A percentile compares a stretch with the other conserved stretches of the same genome.
Conservation (phyloP, 2,797 vertebrate genomes). For the Hyperoplus lanceolatus region DNA sequence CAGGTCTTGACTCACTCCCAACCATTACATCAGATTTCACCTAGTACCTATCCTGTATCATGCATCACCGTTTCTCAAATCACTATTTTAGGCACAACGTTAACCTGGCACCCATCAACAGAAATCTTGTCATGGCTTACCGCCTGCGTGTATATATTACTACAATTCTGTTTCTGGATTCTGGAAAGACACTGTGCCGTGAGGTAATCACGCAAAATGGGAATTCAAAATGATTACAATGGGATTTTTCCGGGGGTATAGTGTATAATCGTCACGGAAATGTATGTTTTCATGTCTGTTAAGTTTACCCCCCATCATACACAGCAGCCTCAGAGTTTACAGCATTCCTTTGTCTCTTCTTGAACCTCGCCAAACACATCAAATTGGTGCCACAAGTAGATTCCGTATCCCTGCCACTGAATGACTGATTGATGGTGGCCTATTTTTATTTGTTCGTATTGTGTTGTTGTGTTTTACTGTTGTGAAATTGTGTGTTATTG, state of each 20-base stretch:
- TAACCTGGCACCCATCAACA: constrained; percentile 77
- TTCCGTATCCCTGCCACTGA: constrained; percentile 69
- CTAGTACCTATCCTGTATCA: constrained; percentile 77
- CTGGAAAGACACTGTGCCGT: constrained; percentile 32
- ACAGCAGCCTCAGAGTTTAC: constrained; percentile 46
- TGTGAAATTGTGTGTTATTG: too few relatives aligned
- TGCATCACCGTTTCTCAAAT: constrained; percentile 73
- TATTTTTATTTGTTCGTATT: constrained; percentile 74
- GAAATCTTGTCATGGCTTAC: constrained; percentile 71
- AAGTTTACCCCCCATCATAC: constrained; percentile 25
- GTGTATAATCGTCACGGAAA: constrained; percentile 71
- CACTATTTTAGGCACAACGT: constrained; percentile 70
- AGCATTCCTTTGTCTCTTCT: constrained; percentile 41
- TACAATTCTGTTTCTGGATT: constrained; percentile 60
- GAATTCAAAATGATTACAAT: constrained; percentile 37
- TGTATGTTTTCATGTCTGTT: constrained; percentile 56
- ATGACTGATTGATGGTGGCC: constrained; percentile 87
- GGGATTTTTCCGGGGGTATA: constrained; percentile 39
- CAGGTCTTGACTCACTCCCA: constrained; percentile 77
- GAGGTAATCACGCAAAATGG: constrained; percentile 47
- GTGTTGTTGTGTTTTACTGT: too few relatives aligned
- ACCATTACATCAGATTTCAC: constrained; percentile 81
- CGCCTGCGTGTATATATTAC: constrained; percentile 60
- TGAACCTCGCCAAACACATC: constrained; percentile 67
- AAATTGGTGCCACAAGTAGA: constrained; percentile 79